Evolutionary conservation across 2,888 invertebrate species (phyloP).

Genomic region (Acanthosepion pharaonis): DNA sequence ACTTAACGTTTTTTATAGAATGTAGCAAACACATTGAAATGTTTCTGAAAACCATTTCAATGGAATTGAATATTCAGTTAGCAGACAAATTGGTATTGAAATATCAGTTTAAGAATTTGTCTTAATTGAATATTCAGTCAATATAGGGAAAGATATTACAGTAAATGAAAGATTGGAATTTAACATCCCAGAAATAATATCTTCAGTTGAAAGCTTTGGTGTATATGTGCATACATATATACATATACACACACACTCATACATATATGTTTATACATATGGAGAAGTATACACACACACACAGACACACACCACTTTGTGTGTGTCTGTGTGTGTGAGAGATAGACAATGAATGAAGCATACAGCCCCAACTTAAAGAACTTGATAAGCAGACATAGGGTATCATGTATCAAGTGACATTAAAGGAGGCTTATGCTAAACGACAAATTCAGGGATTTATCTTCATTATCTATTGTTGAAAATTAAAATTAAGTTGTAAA

Average conservation of each 20-base stretch:
- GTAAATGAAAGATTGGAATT: not conserved
- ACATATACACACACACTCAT: constrained; percentile 25
- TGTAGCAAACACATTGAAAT: not conserved
- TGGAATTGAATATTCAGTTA: not conserved
- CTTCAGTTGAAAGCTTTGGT: not conserved
- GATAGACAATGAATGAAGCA: not conserved
- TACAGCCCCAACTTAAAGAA: constrained; percentile 40
- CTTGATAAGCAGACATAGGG: not conserved
- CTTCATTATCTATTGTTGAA: not conserved
- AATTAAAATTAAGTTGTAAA: not conserved
- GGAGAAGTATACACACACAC: not conserved
- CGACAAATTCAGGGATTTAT: not conserved
- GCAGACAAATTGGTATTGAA: not conserved
- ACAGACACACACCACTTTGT: not conserved
- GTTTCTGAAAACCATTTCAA: not conserved
- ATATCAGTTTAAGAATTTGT: no score
- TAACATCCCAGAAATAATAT: not conserved
- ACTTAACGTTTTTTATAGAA: not conserved
- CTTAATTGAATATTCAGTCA: not conserved
- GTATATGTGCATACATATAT: not conserved
- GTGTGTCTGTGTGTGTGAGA: not conserved
- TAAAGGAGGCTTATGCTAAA: not conserved
- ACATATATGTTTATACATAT: constrained; percentile 43
- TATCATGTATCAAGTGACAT: not conserved
- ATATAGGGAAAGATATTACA: not conserved